Base-by-base conservation (phyloP, 2,113 vertebrate genomes). In the Thunnus thynnus region DNA sequence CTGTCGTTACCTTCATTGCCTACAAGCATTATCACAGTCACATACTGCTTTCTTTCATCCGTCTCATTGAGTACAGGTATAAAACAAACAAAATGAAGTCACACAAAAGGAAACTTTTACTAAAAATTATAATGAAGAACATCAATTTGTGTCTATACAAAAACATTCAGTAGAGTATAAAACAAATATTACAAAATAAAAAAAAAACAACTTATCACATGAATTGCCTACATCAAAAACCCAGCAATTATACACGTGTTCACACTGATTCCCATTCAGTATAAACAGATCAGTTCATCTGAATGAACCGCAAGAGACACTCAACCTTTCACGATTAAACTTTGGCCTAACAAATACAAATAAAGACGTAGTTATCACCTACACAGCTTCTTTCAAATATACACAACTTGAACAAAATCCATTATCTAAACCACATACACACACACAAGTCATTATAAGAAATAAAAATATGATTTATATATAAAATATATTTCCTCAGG, bases 141-240 rank as follows among this genome's bases (percentile, higher is more conserved):
- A 74, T 62, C 0, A 25, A 72, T 56, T 58, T 60, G 20, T 80
- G 25, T 82, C 79, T 87, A 86, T 86, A 92, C 55, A 93, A 93
- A 90, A 88, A 89, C 74, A 89, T 70, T 62, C 17, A 87, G n/a
- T 41, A 30, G 4, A 72, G 62, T 85, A 91, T 82, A 92, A 89
- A 92, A 90, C 56, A 90, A 58, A 78, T 58, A 76, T 75, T 61
- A 87, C 47, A 90, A 86, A 87, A 76, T 69, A 47, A 17, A 62
- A 69, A 87, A 80, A 81, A 64, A 36, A 58, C 32, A 36, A 58
- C 46, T 1, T 1, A 20, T 56, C 60, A 79, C 60, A 66, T 57
- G 12, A 83, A 36, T 57, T 56, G 44, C 75, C 84, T 88, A 85
- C 44, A 76, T 87, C n/a, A 83, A 71, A 75, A 84, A 76, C 7